Percentiles rank a stretch among this genome's conserved stretches.
Evolutionary conservation across 1,140 invertebrate species (phyloP).

Genomic region (Drosophila kurseongensis): DNA sequence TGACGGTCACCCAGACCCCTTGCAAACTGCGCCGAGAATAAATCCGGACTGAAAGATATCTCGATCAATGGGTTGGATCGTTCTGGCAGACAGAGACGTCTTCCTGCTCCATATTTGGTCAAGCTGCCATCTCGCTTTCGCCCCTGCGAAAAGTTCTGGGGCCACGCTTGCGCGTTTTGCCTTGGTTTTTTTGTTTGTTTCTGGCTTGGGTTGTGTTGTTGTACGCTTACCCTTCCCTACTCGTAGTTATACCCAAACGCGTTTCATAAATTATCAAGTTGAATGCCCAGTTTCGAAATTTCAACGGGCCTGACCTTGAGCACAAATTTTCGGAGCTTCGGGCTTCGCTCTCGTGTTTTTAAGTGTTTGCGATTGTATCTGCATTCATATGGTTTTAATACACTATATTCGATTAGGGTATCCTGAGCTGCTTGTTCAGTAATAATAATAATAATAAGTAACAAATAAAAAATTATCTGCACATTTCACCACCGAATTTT

Average conservation of each 20-base stretch:
- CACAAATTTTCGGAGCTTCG: slow-evolving; percentile 68
- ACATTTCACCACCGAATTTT: too few relatives aligned
- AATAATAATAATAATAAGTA: too few relatives aligned
- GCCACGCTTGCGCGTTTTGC: slow-evolving; percentile 50
- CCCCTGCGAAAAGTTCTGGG: slow-evolving; percentile 22
- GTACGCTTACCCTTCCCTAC: slow-evolving; percentile 57
- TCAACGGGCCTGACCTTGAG: slow-evolving; percentile 71
- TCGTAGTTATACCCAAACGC: slow-evolving; percentile 65
- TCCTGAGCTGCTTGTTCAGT: neutral
- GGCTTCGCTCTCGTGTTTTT: slow-evolving; percentile 30
- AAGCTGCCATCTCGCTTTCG: slow-evolving; percentile 2
- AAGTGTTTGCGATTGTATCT: slow-evolving; percentile 32
- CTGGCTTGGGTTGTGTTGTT: slow-evolving; percentile 5
- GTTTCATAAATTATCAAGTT: slow-evolving; percentile 84
- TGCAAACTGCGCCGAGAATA: slow-evolving; percentile 37
- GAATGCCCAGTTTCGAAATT: slow-evolving; percentile 82
- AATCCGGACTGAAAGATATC: slow-evolving; percentile 21
- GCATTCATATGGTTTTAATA: slow-evolving; percentile 21
- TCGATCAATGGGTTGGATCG: slow-evolving; percentile 39
- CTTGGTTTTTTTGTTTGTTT: neutral
- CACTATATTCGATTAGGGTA: slow-evolving; percentile 11
- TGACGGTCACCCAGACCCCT: slow-evolving; percentile 35
- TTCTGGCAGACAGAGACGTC: slow-evolving; percentile 14
- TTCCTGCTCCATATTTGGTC: slow-evolving; percentile 43
- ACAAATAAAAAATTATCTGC: too few relatives aligned